Conservation (phyloP, 92 coral and sea anemone genomes). For the Siderastrea siderea region DNA sequence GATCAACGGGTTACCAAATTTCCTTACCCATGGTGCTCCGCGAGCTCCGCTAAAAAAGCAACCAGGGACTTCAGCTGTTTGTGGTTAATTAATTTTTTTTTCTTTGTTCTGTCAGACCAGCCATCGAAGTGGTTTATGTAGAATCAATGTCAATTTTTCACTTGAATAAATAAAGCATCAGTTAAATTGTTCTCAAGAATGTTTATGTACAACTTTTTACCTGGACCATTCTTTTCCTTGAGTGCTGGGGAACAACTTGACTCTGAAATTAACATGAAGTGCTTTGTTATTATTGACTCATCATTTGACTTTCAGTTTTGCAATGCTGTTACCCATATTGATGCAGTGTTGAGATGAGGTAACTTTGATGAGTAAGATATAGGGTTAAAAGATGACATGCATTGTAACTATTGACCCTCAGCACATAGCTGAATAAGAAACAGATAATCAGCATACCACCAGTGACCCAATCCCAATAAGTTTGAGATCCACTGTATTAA, state of each 20-base stretch:
- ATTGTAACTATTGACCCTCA: too few species aligned
- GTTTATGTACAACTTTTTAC: not conserved
- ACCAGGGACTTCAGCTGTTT: too few species aligned
- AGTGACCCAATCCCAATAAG: not conserved
- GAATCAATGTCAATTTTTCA: constrained; percentile 16
- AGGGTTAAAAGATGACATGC: too few species aligned
- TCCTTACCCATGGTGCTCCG: too few species aligned
- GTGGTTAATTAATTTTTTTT: too few species aligned
- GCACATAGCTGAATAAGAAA: too few species aligned
- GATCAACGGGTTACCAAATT: too few species aligned
- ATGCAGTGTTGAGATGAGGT: not conserved
- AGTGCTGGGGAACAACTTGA: constrained; percentile 11
- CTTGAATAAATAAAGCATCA: not conserved
- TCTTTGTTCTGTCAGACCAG: too few species aligned
- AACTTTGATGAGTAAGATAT: too few species aligned
- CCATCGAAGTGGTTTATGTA: too few species aligned
- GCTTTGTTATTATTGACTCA: constrained; percentile 10
- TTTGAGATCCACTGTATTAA: not conserved
- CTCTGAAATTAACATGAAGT: not conserved
- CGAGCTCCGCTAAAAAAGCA: too few species aligned
- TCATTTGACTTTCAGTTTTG: not conserved
- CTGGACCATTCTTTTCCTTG: not conserved
- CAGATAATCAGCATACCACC: too few species aligned
- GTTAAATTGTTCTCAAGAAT: not conserved
- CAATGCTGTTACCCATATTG: not conserved